These are phyloP conservation scores for Centrocercus urophasianus DNA, from an alignment of 2,113 vertebrate species.

Conservation along the genomic window DNA sequence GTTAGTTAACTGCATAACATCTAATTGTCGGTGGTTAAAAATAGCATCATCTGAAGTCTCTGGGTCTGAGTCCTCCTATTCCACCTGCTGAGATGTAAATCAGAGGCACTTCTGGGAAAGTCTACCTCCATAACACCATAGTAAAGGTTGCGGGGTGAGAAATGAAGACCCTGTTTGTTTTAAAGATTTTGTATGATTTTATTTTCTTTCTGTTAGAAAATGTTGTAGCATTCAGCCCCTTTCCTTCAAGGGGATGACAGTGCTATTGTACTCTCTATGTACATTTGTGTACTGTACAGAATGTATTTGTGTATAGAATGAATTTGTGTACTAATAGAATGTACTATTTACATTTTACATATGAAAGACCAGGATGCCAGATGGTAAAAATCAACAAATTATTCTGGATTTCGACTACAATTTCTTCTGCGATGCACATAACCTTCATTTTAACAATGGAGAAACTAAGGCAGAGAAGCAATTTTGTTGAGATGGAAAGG, in stretches of 20 bases:
- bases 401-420: background rate
- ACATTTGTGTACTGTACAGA: too few relatives aligned
- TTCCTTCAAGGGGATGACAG: background rate
- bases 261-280: too few relatives aligned
- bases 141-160: background rate
- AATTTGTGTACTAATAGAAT: too few relatives aligned
- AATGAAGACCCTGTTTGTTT: background rate
- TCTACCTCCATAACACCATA: rapidly evolving
- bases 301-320: too few relatives aligned
- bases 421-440: background rate
- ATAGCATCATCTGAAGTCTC: conserved; percentile 16
- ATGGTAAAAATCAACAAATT: background rate
- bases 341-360: rapidly evolving
- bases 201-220: background rate
- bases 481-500: background rate
- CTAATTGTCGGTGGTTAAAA: conserved; percentile 51
- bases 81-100: background rate
- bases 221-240: background rate
- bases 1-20: conserved; percentile 58
- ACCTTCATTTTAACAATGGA: background rate
- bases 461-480: background rate
- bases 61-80: conserved; percentile 6
- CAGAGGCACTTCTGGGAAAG: background rate
- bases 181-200: background rate
- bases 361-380: background rate